Evolutionary conservation across 2,113 vertebrate genomes (phyloP).

Genomic region (Furnarius figulus): DNA sequence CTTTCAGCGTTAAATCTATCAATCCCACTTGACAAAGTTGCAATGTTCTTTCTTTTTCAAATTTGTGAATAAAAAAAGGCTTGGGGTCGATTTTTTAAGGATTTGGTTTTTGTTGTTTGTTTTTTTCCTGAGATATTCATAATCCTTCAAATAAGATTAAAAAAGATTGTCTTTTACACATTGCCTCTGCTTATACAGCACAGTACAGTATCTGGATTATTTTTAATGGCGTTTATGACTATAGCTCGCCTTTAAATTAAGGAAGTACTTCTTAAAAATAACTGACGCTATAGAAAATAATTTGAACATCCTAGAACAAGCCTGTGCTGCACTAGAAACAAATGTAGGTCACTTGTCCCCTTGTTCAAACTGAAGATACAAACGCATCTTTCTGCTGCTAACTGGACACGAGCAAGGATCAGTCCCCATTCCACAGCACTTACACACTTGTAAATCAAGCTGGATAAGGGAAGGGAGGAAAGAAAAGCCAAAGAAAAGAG

Average conservation of each 20-base stretch:
- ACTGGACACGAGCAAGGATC: background rate
- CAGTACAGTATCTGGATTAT: background rate
- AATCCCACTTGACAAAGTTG: background rate
- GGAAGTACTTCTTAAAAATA: background rate
- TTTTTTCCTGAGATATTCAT: background rate
- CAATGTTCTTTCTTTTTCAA: background rate
- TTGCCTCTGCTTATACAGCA: background rate
- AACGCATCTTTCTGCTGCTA: background rate
- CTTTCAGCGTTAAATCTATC: background rate
- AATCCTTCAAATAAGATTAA: background rate
- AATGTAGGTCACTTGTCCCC: background rate
- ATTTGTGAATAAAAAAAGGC: background rate
- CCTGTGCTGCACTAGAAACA: background rate
- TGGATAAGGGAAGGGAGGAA: background rate
- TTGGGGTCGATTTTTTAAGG: background rate
- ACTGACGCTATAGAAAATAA: background rate
- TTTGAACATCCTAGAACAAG: background rate
- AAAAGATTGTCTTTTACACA: background rate
- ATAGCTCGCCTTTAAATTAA: background rate
- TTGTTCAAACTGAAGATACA: background rate
- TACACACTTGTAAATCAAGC: background rate
- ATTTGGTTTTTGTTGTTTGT: background rate
- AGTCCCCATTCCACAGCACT: background rate
- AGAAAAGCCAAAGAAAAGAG: background rate
- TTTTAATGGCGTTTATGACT: background rate